Base-by-base conservation (phyloP, 2,113 vertebrate genomes). In the Gnathonemus longibarbis region DNA sequence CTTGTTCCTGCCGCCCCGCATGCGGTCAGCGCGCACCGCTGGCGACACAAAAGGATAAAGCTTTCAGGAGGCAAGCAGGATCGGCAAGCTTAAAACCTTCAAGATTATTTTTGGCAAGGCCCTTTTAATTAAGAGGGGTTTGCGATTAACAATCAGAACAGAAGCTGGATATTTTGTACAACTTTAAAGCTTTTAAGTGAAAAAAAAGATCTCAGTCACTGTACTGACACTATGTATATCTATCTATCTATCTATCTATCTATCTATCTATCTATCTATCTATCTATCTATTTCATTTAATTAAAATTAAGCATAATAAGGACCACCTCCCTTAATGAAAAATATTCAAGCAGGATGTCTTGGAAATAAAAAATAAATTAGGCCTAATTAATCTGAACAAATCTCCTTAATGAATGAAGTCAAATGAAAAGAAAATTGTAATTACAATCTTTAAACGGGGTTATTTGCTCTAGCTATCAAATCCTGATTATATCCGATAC, bases 1-100 rank as follows among this genome's bases (percentile, higher is more conserved):
- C 93, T 97, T 98, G 94, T 99, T 99, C 89, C 98, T 96, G 88
- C 98, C 98, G 0, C 98, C 98, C 0, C 98, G 95, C 97, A 98
- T 97, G 80, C 98, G 95, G 92, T 99, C 97, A 1, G 97, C 97
- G 0, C 98, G 97, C 70, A 99, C 98, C 19, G 98, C 98, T 99
- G 94, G 50, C 0, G 48, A 66, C n/a, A 49, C 77, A 50, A 6
- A 53, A 2, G 31, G 15, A 87, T 27, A 87, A 50, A 87, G 42
- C 1, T 9, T 4, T 42, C 7, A 17, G 17, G 58, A 35, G 42
- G 19, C 31, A 3, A 17, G 17, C 87, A 74, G 21, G 58, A 31
- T 39, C 15, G 15, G n/a, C 58, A 66, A 3, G 58, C 58, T 66
- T 66, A 8, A 10, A 66, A 10, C 4, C 15, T 45, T 83, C 77